Percentiles rank a stretch among this genome's conserved stretches.
Conservation (phyloP, 2,113 vertebrate genomes). For the Notechis scutatus region DNA sequence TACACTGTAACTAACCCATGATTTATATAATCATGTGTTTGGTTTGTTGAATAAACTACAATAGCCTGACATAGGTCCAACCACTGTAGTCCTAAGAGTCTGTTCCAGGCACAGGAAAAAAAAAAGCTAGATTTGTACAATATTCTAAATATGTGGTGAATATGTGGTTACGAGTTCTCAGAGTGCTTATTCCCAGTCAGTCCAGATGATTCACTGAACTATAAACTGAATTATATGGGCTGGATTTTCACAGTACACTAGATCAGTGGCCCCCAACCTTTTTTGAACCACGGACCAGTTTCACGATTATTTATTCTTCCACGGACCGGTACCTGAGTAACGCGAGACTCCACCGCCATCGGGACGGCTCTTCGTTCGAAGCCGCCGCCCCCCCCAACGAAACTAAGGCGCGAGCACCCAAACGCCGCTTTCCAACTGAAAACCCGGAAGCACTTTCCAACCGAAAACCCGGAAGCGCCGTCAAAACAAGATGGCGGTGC, state of each 20-base stretch:
- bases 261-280: neutral
- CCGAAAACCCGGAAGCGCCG: too few species aligned
- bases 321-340: too few species aligned
- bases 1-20: neutral
- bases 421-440: too few species aligned
- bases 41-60: neutral
- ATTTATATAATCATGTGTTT: neutral
- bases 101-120: neutral
- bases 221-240: neutral
- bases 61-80: neutral
- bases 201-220: neutral
- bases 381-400: too few species aligned
- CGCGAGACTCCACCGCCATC: too few species aligned
- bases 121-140: neutral
- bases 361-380: too few species aligned
- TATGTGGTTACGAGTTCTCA: neutral
- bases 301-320: too few species aligned
- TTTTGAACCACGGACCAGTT: too few species aligned
- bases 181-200: neutral
- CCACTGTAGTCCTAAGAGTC: neutral
- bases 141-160: neutral
- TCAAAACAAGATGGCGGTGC: too few species aligned
- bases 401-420: too few species aligned
- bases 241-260: neutral
- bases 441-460: too few species aligned